These are phyloP conservation scores for Scotopteryx bipunctaria DNA, from an alignment of 2,888 invertebrate species.

Conservation along the genomic window DNA sequence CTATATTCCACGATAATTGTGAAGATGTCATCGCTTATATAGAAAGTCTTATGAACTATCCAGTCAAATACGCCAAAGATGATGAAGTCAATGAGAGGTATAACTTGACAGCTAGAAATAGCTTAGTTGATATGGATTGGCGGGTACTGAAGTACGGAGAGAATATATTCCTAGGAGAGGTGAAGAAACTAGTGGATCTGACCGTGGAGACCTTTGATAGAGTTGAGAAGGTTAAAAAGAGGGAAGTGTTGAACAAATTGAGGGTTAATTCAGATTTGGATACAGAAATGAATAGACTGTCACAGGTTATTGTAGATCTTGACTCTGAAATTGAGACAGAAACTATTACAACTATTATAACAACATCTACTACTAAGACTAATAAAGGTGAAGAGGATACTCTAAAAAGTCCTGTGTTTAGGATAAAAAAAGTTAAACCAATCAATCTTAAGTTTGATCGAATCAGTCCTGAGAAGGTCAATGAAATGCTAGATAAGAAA, in stretches of 20 bases:
- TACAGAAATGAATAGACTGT: slow-evolving; percentile 73
- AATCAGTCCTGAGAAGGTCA: slow-evolving; percentile 36
- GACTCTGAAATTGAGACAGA: slow-evolving; percentile 58
- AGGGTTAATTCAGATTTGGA: slow-evolving; percentile 69
- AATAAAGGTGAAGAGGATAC: slow-evolving; percentile 47
- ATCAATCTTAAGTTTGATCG: slow-evolving; percentile 47
- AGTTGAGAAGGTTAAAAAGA: slow-evolving; percentile 57
- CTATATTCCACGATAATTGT: slow-evolving; percentile 74
- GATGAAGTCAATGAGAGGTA: slow-evolving; percentile 68
- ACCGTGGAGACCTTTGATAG: slow-evolving; percentile 58
- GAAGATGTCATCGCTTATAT: slow-evolving; percentile 73
- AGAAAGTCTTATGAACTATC: slow-evolving; percentile 59
- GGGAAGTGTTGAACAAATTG: slow-evolving; percentile 52
- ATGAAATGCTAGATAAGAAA: slow-evolving; percentile 8
- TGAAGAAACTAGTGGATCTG: slow-evolving; percentile 69
- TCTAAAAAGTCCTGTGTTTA: slow-evolving; percentile 68
- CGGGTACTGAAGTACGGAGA: slow-evolving; percentile 77
- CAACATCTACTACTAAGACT: slow-evolving; percentile 45
- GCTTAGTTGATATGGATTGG: slow-evolving; percentile 76
- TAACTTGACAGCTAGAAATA: slow-evolving; percentile 68
- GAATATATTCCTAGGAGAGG: slow-evolving; percentile 73
- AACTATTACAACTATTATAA: slow-evolving; percentile 44
- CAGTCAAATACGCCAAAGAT: slow-evolving; percentile 50
- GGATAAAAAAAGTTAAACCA: slow-evolving; percentile 68
- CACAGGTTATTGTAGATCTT: slow-evolving; percentile 72